These are phyloP conservation scores for Elephantulus edwardii DNA, from an alignment of 2,113 vertebrate species.

Conservation along the genomic window DNA sequence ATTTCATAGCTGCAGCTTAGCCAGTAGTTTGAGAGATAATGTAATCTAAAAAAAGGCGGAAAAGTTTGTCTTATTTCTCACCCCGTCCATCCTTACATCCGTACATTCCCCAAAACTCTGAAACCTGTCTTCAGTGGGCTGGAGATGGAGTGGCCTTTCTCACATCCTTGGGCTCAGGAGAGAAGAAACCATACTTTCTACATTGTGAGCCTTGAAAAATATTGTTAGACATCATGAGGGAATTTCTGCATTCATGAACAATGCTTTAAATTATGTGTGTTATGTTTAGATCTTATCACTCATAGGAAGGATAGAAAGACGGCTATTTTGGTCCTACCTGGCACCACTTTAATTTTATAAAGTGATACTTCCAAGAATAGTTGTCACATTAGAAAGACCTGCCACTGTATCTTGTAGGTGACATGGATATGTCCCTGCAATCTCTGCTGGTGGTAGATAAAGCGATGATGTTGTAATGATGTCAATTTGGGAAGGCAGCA, in stretches of 20 bases:
- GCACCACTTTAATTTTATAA: slow-evolving; percentile 32
- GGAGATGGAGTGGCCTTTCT: neutral
- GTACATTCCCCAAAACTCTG: neutral
- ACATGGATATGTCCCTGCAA: accelerated
- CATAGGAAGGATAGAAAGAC: neutral
- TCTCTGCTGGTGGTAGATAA: accelerated
- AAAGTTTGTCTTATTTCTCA: neutral
- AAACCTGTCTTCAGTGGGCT: neutral
- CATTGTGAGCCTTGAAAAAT: neutral
- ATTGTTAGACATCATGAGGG: neutral
- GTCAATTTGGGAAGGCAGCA: no score
- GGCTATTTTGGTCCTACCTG: neutral
- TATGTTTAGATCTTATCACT: neutral
- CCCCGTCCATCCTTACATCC: neutral
- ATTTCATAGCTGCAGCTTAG: slow-evolving; percentile 24
- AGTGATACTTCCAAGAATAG: neutral
- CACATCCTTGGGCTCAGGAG: neutral
- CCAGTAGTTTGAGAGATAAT: neutral
- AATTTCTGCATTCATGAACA: neutral
- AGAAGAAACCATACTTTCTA: neutral
- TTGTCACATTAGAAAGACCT: neutral
- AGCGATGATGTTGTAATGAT: no score
- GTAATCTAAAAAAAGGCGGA: neutral
- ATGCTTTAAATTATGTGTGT: neutral
- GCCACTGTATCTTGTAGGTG: neutral